A percentile compares a stretch with the other conserved stretches of the same genome.
Evolutionary conservation across 1,140 invertebrate species (phyloP).

Genomic region (Bombus balteatus): DNA sequence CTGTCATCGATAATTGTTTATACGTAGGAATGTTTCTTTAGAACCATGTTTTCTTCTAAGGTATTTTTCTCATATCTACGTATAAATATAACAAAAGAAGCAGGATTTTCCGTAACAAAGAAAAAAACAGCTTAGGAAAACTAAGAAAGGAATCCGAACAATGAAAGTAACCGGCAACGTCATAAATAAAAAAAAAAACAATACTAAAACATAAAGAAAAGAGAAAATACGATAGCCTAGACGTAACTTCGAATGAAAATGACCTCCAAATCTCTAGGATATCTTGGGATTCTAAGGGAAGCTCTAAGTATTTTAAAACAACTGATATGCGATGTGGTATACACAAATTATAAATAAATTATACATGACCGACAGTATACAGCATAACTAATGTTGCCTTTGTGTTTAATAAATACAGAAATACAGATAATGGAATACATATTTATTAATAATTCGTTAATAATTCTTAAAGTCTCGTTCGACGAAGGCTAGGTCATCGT

Average conservation of each 20-base stretch:
- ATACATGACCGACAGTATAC: no score
- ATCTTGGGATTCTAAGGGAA: neutral
- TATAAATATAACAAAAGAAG: neutral
- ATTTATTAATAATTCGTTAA: no score
- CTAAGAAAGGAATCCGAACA: neutral
- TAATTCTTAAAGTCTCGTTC: no score
- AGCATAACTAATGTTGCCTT: no score
- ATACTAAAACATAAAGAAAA: neutral
- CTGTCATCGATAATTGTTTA: neutral
- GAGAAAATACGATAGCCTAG: neutral
- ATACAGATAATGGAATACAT: no score
- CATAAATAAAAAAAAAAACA: neutral
- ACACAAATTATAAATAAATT: no score
- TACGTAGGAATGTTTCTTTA: neutral
- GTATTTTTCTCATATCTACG: no score
- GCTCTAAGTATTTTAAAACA: neutral
- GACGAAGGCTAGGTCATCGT: no score
- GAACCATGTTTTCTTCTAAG: no score
- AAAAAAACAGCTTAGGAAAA: neutral
- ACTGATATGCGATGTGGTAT: neutral
- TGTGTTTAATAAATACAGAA: no score
- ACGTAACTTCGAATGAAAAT: neutral
- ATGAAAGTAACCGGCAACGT: neutral
- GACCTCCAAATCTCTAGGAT: neutral
- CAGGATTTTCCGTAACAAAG: neutral